phyloP scores from a whole-genome alignment of 1,140 invertebrate species.

The Rhopalosiphum maidis region DNA sequence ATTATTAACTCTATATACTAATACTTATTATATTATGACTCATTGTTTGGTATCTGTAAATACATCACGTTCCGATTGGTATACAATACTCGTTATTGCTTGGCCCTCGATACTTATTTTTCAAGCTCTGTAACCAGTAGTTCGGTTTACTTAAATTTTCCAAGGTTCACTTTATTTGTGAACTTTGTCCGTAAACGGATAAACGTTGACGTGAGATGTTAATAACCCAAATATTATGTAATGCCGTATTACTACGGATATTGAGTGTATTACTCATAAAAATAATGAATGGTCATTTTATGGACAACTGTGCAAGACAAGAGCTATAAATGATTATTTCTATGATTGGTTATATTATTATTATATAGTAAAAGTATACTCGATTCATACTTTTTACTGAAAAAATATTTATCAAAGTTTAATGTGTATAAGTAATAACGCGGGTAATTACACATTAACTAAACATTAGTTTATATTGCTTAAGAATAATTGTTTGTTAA shows the following conservation, averaged over 20 bases:
- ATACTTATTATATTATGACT: not conserved
- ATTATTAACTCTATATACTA: not conserved
- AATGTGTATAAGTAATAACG: not conserved
- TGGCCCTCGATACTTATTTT: not conserved
- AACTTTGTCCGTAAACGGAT: not conserved
- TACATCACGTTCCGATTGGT: conserved; percentile 17
- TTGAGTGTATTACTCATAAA: not conserved
- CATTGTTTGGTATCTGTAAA: conserved; percentile 26
- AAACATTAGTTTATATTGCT: not conserved
- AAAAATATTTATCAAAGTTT: not conserved
- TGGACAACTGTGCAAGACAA: not conserved
- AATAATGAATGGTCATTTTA: not conserved
- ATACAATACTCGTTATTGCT: conserved; percentile 14
- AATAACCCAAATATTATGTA: not conserved
- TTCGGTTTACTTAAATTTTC: conserved; percentile 10
- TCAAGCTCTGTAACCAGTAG: not conserved
- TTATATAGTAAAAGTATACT: not conserved
- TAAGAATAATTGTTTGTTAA: not conserved
- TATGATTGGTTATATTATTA: not conserved
- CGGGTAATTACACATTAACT: not conserved
- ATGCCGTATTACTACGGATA: not conserved
- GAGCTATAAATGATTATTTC: conserved; percentile 15
- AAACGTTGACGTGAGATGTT: too few relatives aligned
- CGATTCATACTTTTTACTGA: not conserved
- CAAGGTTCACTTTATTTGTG: not conserved